Conservation (phyloP, 1,140 invertebrate species). For the Drosophila sp. region DNA sequence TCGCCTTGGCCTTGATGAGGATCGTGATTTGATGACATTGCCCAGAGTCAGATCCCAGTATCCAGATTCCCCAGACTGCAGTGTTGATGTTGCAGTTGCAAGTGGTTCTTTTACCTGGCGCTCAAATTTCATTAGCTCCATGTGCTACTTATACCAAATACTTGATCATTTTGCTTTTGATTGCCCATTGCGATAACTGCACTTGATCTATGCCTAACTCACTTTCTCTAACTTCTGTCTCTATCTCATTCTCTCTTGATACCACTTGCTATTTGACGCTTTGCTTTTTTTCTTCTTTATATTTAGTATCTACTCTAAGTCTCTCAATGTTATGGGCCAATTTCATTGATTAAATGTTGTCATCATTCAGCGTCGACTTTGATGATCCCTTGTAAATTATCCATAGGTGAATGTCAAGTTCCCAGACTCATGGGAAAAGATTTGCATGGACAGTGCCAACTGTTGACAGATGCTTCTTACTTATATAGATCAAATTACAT, state of each 20-base stretch:
- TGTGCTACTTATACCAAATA: constrained; percentile 68
- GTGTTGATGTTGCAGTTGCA: constrained; percentile 1
- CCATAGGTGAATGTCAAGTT: neutral
- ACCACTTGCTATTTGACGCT: constrained; percentile 1
- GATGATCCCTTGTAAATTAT: constrained; percentile 1
- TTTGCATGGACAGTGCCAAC: neutral
- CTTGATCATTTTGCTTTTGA: constrained; percentile 50
- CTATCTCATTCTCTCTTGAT: too few relatives aligned
- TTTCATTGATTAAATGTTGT: constrained; percentile 4
- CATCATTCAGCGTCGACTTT: neutral
- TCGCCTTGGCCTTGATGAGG: constrained; percentile 61
- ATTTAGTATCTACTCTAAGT: neutral
- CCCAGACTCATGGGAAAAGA: too few relatives aligned
- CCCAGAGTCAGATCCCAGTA: constrained; percentile 11
- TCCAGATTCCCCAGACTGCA: neutral
- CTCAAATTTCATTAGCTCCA: constrained; percentile 72
- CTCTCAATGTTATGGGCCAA: neutral
- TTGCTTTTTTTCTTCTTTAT: constrained; percentile 6
- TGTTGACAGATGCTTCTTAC: too few relatives aligned
- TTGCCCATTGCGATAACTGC: constrained; percentile 39
- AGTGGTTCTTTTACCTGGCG: neutral
- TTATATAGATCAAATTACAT: too few relatives aligned
- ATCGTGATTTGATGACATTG: constrained; percentile 60
- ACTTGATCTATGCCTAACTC: constrained; percentile 20
- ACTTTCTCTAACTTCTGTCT: neutral